A percentile compares a stretch with the other conserved stretches of the same genome.
These are phyloP conservation scores for Adelosebastes latens DNA, from an alignment of 2,797 vertebrate species.

Conservation along the genomic window DNA sequence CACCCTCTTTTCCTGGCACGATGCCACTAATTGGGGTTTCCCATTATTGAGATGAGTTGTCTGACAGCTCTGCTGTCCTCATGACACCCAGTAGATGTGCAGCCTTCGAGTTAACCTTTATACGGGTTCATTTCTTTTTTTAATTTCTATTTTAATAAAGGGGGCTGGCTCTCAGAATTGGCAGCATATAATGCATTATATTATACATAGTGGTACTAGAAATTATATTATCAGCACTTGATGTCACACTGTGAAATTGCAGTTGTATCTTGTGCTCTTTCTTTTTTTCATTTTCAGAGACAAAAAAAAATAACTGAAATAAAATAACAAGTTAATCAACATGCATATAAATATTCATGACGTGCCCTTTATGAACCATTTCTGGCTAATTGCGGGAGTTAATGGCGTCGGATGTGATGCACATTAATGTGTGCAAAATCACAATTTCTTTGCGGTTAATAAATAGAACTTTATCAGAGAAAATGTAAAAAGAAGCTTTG, in stretches of 20 bases:
- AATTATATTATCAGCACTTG: neutral
- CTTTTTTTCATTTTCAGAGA: neutral
- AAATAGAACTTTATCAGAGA: neutral
- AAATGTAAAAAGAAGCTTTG: neutral
- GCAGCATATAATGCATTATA: neutral
- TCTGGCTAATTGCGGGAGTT: neutral
- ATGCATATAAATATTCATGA: conserved; percentile 4
- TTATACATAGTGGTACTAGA: neutral
- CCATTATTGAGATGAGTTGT: conserved; percentile 42
- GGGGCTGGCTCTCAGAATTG: neutral
- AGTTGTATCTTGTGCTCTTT: neutral
- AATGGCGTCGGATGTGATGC: neutral
- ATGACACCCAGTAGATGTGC: conserved; percentile 17
- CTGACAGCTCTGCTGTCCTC: conserved; percentile 28
- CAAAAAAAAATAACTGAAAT: neutral
- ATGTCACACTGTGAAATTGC: neutral
- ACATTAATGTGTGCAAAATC: neutral
- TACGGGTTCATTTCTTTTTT: neutral
- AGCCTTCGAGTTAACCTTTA: conserved; percentile 9
- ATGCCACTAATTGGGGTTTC: conserved; percentile 51
- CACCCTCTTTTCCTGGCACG: conserved; percentile 13
- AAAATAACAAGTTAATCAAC: neutral
- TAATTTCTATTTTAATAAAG: neutral
- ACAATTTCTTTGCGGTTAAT: neutral
- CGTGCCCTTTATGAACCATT: neutral